Evolutionary conservation across 2,113 vertebrate species (phyloP).

Genomic region (Glaucidium brasilianum): DNA sequence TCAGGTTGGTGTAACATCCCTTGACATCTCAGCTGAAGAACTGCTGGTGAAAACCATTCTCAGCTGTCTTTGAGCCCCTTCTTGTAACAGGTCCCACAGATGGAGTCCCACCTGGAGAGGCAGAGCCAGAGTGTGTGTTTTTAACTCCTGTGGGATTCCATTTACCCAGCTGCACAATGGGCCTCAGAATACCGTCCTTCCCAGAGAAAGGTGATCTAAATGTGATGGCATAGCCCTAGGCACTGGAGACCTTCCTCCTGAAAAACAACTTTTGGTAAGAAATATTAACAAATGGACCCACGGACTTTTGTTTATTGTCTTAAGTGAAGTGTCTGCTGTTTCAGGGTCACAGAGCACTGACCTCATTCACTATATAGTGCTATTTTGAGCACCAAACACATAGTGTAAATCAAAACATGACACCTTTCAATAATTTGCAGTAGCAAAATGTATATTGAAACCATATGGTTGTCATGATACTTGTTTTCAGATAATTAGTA

Average conservation of each 20-base stretch:
- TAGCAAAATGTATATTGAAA: neutral
- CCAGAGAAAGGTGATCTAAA: neutral
- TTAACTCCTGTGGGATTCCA: neutral
- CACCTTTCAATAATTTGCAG: neutral
- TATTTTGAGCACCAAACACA: neutral
- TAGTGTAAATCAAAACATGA: slow-evolving; percentile 1
- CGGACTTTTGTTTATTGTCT: slow-evolving; percentile 13
- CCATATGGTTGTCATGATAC: neutral
- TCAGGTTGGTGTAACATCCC: neutral
- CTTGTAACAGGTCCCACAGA: neutral
- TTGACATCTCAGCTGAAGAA: neutral
- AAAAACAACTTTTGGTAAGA: neutral
- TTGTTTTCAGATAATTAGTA: neutral
- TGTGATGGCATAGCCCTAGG: neutral
- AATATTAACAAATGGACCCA: neutral
- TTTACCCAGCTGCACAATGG: neutral
- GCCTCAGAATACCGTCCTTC: neutral
- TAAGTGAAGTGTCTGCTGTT: neutral
- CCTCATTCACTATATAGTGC: neutral
- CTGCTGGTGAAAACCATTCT: neutral
- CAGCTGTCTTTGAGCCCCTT: neutral
- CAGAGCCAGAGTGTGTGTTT: neutral
- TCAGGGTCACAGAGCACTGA: neutral
- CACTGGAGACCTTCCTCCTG: neutral
- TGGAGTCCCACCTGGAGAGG: neutral